A percentile compares a stretch with the other conserved stretches of the same genome.
Evolutionary conservation across 2,888 invertebrate genomes (phyloP).

Genomic region (Phortica magna): DNA sequence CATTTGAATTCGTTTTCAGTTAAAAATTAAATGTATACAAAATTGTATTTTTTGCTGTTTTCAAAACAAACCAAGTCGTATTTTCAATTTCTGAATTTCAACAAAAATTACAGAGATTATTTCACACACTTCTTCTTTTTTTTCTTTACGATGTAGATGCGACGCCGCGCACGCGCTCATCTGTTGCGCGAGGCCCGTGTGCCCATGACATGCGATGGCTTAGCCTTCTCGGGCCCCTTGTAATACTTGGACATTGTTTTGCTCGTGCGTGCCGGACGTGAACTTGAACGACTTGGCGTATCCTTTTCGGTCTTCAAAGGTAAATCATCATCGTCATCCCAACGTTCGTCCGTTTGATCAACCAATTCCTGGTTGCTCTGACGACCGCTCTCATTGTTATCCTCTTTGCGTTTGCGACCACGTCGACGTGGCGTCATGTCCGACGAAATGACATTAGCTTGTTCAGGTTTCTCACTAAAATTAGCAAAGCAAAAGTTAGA

Average conservation of each 20-base stretch:
- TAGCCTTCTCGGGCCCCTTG: constrained; percentile 65
- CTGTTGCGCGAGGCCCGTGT: constrained; percentile 64
- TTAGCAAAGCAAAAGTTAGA: neutral
- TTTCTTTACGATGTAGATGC: neutral
- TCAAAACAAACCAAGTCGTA: no score
- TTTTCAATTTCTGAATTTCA: no score
- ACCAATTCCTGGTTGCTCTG: constrained; percentile 46
- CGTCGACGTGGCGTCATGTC: constrained; percentile 58
- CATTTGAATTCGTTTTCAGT: no score
- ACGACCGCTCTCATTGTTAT: constrained; percentile 46
- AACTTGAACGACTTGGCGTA: constrained; percentile 40
- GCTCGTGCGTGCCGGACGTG: constrained; percentile 73
- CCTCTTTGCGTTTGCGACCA: constrained; percentile 59
- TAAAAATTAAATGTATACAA: no score
- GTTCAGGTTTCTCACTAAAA: constrained; percentile 60
- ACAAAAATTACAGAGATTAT: no score
- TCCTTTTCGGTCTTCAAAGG: constrained; percentile 59
- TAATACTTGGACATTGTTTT: constrained; percentile 76
- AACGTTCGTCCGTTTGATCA: constrained; percentile 42
- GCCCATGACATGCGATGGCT: constrained; percentile 60
- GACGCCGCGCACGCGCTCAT: constrained; percentile 18
- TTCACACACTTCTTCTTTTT: no score
- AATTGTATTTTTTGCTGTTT: no score
- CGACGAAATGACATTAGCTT: constrained; percentile 62
- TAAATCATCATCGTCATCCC: constrained; percentile 66